Evolutionary conservation across 2,888 invertebrate species (phyloP), one percentile per base, ranked within the genome.

Genomic region (Pterobdella sp.): DNA sequence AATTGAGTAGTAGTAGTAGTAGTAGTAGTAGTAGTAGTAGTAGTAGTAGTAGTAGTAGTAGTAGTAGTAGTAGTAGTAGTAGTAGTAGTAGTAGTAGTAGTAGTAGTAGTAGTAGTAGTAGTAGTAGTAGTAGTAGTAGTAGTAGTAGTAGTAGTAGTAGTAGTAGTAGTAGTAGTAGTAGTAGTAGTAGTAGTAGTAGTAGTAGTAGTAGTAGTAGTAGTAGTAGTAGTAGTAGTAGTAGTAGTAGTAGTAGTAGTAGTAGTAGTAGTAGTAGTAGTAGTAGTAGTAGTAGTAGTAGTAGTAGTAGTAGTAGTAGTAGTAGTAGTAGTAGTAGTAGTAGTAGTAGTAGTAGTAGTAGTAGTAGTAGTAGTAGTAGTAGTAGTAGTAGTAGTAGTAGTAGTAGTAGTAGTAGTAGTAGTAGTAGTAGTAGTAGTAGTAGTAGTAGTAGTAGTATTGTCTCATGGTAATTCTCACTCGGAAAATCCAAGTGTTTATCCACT

Each of bases 281-380:
- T 42, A 42, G 49, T 42, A 42, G 49, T 42, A 42, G 49, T 42
- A 42, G 49, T 42, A 42, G 49, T 42, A 42, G 49, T 42, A 42
- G 49, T 42, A 42, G 49, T 42, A 42, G 49, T 42, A 42, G 49
- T 42, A 42, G 49, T 42, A 42, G 49, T 42, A 42, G 49, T 42
- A 42, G 49, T 42, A 42, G 49, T 42, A 42, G 49, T 14, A 42
- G 60, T 56, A 56, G 60, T 56, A 56, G 60, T 56, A 56, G 60
- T 56, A 56, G 60, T 56, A 72, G 63, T 63, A 72, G 60, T 63
- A 72, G 72, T 63, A 72, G 72, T 63, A 72, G 63, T 63, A 72
- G 63, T 63, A 72, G 72, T 63, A 72, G 72, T 63, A 72, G 63
- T 63, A 72, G 63, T 63, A 72, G 72, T 63, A 72, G 72, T 63